Conservation (phyloP, 1,140 invertebrate species). For the Macrosteles quadrilineatus region DNA sequence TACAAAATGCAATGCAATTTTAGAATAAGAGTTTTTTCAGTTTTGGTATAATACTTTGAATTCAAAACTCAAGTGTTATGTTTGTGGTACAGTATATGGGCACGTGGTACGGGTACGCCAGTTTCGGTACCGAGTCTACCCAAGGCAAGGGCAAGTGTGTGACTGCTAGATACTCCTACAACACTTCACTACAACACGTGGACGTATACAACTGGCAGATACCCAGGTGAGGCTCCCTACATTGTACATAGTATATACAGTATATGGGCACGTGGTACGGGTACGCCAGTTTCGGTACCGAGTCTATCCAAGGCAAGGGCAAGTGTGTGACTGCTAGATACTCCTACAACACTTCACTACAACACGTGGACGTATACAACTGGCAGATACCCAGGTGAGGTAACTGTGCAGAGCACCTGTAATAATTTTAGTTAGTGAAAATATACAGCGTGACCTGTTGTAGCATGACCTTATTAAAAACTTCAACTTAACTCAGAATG, state of each 20-base stretch:
- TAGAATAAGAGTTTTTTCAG: too few species aligned
- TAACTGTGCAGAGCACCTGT: too few species aligned
- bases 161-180: not conserved
- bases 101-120: constrained; percentile 7
- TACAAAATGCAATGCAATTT: too few species aligned
- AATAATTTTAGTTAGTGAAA: too few species aligned
- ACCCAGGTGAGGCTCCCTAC: not conserved
- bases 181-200: not conserved
- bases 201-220: constrained; percentile 9
- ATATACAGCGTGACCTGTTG: too few species aligned
- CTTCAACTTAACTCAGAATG: too few species aligned
- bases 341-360: not conserved
- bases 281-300: constrained; percentile 12
- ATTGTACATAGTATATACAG: too few species aligned
- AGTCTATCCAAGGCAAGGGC: not conserved
- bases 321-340: constrained; percentile 10
- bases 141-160: constrained; percentile 10
- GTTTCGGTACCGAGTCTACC: constrained; percentile 3
- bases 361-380: not conserved
- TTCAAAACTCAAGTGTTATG: too few species aligned
- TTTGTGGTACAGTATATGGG: constrained; percentile 5
- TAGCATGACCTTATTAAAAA: too few species aligned
- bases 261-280: constrained; percentile 17
- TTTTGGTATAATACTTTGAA: too few species aligned
- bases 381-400: constrained; percentile 9